Base-by-base conservation (phyloP, 2,888 invertebrate genomes). In the Drosophila nr. perissopoda region DNA sequence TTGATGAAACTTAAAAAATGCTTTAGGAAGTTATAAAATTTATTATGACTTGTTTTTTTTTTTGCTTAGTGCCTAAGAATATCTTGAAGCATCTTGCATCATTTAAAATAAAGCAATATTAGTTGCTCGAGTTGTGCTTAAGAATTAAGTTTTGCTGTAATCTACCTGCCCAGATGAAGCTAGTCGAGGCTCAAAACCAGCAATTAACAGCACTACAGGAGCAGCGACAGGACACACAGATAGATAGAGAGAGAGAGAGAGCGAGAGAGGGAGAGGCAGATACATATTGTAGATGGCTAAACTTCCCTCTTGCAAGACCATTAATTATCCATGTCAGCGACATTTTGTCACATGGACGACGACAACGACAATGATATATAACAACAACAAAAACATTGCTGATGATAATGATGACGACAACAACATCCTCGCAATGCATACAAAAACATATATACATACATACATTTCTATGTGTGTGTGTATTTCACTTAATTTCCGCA, bases 301-400 rank as follows among this genome's bases (percentile, higher is more conserved):
- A 59, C 60, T 58, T 56, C 67, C 54, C 72, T 34, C 45, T 65
- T 66, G 73, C 69, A 71, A 83, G 70, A 71, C 83, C 82, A 89
- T 87, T 87, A 89, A 89, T 87, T 87, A 87, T 89, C 87, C 85
- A 89, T 89, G 87, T 87, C 87, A 87, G 85, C 87, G 89, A 76
- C 87, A 87, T 87, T 89, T 89, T 86, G 86, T 89, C 89, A 87
- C 82, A 78, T 51, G 74, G 71, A 64, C 52, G 53, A 62, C 64
- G 64, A 53, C 59, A 45, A 52, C 29, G 48, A 52, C 58, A 58
- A 60, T n/a, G 53, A 57, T 59, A 45, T 56, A 5, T 48, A 36
- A 38, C 36, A 62, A 51, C 13, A 40, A 59, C 60, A 67, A 45
- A 40, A 53, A 57, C 34, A 56, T 38, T 18, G 59, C 61, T 69